Conservation (phyloP, 2,113 vertebrate species). For the Bucco capensis region DNA sequence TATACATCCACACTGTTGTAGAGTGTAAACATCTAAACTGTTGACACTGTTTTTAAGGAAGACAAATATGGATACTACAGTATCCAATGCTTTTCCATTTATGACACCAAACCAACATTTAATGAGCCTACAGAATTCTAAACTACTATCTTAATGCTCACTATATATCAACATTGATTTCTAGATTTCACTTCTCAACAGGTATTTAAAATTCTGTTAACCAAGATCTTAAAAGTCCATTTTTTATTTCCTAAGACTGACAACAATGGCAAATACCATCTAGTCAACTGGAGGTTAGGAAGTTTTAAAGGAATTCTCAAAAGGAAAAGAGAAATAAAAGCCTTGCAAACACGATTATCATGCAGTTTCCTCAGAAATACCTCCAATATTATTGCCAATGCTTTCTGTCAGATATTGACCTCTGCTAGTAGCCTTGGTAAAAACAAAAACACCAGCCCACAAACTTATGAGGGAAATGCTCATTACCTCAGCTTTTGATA, state of each 20-base stretch:
- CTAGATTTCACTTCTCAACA: neutral
- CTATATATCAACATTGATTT: slow-evolving; percentile 56
- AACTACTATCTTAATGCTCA: slow-evolving; percentile 38
- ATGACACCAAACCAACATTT: neutral
- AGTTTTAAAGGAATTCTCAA: slow-evolving; percentile 13
- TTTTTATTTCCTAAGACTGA: neutral
- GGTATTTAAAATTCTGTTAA: slow-evolving; percentile 14
- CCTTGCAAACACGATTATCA: slow-evolving; percentile 15
- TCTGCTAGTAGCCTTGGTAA: neutral
- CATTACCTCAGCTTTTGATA: neutral
- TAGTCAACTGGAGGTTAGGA: neutral
- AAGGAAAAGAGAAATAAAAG: slow-evolving; percentile 1
- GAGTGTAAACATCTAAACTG: neutral
- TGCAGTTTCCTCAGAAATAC: slow-evolving; percentile 43
- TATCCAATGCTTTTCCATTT: neutral
- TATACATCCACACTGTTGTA: neutral
- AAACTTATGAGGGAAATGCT: neutral
- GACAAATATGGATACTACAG: neutral
- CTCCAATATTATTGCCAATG: neutral
- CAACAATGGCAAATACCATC: slow-evolving; percentile 17
- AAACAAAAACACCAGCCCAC: neutral
- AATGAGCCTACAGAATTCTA: slow-evolving; percentile 43
- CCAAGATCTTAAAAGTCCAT: neutral
- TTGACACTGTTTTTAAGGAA: neutral
- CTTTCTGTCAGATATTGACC: neutral